Base-by-base conservation (phyloP, 1,140 invertebrate genomes). In the roundworm (Caenorhabditis elegans) region DNA sequence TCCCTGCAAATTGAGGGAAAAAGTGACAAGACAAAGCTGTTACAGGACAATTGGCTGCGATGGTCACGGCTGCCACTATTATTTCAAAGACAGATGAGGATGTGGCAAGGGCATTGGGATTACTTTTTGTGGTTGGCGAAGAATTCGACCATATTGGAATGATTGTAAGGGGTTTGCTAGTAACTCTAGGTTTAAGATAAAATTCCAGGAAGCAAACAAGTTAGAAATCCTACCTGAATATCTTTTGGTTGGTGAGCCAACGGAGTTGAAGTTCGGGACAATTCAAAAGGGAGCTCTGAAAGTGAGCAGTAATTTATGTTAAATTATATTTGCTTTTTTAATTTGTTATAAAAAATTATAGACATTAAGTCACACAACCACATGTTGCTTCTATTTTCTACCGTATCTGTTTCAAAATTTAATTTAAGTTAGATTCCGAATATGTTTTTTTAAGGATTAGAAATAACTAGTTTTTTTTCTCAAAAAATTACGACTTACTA, bases 121-220 rank as follows among this genome's bases (percentile, higher is more conserved):
- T 87, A 17, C 80, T 87, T 19, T 86, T 87, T 53, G 86, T 87
- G 15, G 86, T 87, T 15, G 86, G 86, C 24, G 86, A 87, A 53
- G 86, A 87, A 70, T 78, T 86, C n/a, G 86, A 87, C 77, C 86
- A 87, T 80, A 55, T 88, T 55, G 86, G 86, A 82, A 87, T 87
- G 86, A 86, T 78, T 10, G 86, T 86, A 15, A 79, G 51, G 43
- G 39, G 22, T 15, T 36, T 36, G 17, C 17, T 3, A 81, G 4
- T 10, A 49, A 17, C 13, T 39, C 15, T 11, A 48, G 46, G 2
- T 76, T 24, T 46, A 22, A 13, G 15, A n/a, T 43, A 75, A 3
- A 75, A 8, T 48, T 81, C n/a, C 43, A 85, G 84, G 81, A 86
- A 28, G 80, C 80, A 31, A 81, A 81, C 28, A 60, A 81, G 13